These are phyloP conservation scores for Sepioteuthis lessoniana DNA, from an alignment of 2,888 invertebrate species.

Conservation along the genomic window DNA sequence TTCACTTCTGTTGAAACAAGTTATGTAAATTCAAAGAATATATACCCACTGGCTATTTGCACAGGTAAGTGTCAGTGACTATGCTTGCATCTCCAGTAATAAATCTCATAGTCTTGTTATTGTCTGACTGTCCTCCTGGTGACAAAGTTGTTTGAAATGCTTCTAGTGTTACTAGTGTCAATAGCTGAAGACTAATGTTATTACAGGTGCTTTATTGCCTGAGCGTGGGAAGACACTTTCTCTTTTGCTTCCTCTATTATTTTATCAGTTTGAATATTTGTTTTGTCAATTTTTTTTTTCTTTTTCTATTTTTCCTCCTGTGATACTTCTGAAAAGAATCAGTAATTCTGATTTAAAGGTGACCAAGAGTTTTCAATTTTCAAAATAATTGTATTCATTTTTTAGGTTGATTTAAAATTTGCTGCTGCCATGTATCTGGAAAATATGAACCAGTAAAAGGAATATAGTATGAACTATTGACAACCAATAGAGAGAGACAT, in stretches of 20 bases:
- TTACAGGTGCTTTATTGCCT: slow-evolving; percentile 9
- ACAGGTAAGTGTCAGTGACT: neutral
- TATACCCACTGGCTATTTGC: neutral
- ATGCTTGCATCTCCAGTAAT: neutral
- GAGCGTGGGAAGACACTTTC: neutral
- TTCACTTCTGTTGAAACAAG: neutral
- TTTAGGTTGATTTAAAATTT: too few species aligned
- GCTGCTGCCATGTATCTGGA: too few species aligned
- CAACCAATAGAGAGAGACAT: too few species aligned
- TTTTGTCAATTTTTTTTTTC: neutral
- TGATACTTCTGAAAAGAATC: neutral
- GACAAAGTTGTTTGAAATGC: slow-evolving; percentile 33
- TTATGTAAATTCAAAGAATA: neutral
- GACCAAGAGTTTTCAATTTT: neutral
- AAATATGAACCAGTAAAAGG: too few species aligned
- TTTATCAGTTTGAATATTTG: neutral
- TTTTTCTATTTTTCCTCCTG: neutral
- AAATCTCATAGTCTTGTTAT: slow-evolving; percentile 2
- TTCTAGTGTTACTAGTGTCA: slow-evolving; percentile 1
- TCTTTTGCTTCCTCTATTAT: neutral
- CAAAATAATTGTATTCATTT: too few species aligned
- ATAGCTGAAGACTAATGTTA: neutral
- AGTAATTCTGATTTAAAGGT: neutral
- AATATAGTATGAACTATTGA: too few species aligned
- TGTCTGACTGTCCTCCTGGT: neutral